phyloP scores from a whole-genome alignment of 2,888 invertebrate species.

The Hemithea aestivaria region DNA sequence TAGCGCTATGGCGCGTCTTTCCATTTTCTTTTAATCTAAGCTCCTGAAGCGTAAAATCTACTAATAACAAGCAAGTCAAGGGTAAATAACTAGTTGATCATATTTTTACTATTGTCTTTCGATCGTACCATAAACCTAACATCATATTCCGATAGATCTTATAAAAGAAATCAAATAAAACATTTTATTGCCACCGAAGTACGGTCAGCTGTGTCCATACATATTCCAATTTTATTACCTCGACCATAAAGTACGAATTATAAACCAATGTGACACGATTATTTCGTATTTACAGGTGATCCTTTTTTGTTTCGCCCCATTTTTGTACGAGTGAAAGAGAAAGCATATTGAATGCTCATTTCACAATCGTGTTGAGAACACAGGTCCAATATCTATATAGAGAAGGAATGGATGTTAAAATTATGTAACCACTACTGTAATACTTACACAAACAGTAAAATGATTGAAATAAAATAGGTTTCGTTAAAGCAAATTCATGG shows the following conservation, averaged over 20 bases:
- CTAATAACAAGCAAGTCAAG: no score
- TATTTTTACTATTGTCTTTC: conserved; percentile 14
- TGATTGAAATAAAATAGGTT: no score
- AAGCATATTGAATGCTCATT: conserved; percentile 10
- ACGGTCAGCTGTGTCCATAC: conserved; percentile 17
- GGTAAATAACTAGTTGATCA: no score
- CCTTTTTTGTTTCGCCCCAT: conserved; percentile 20
- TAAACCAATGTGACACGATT: conserved; percentile 1
- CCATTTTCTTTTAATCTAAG: no score
- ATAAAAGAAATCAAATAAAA: conserved; percentile 31
- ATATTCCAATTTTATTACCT: conserved; percentile 7
- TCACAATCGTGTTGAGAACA: conserved; percentile 3
- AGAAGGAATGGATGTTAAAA: no score
- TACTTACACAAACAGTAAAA: no score
- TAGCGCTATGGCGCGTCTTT: no score
- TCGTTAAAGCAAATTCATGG: no score
- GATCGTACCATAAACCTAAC: conserved; percentile 22
- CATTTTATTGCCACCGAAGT: conserved; percentile 20
- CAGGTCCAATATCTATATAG: no score
- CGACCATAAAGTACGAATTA: conserved; percentile 11
- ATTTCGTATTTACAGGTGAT: conserved; percentile 15
- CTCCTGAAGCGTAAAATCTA: no score
- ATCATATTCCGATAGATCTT: conserved; percentile 25
- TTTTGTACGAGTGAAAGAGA: conserved; percentile 19
- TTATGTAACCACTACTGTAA: no score